These are phyloP conservation scores for Pachyseris speciosa DNA, from an alignment of 64 coral and sea anemone species.

Conservation along the genomic window DNA sequence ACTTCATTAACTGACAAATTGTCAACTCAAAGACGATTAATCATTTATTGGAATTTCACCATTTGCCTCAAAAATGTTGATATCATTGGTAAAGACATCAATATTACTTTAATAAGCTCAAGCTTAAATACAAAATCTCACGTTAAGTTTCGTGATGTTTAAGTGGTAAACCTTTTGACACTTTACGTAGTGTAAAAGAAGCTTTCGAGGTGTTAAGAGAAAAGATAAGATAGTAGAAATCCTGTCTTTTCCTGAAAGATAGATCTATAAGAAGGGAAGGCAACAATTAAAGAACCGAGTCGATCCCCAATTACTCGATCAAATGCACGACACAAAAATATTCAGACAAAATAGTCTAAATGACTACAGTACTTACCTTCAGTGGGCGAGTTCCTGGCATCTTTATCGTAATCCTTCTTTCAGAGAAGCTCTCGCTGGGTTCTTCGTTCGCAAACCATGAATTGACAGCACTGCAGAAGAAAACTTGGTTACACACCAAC, in stretches of 20 bases:
- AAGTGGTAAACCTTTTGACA: neutral
- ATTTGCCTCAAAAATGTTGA: neutral
- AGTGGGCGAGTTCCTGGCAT: slow-evolving; percentile 40
- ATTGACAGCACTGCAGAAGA: neutral
- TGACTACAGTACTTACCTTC: neutral
- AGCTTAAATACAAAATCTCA: neutral
- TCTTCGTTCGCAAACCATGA: neutral
- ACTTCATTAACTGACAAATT: neutral
- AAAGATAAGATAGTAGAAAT: neutral
- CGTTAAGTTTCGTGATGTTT: neutral
- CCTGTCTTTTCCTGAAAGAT: neutral
- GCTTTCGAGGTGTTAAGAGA: neutral
- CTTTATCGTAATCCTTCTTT: neutral
- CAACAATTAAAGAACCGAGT: neutral
- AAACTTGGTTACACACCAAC: neutral
- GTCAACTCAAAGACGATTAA: neutral
- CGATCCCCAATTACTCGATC: neutral
- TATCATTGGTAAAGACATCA: neutral
- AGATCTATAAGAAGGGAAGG: too few species aligned
- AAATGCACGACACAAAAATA: neutral
- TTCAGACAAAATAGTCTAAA: too few species aligned
- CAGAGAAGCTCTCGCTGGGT: neutral
- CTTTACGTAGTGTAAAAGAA: neutral
- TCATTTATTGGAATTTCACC: neutral
- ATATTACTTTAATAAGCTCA: neutral